Conservation (phyloP, 2,113 vertebrate genomes). For the Cyphomyrus plagiostoma region DNA sequence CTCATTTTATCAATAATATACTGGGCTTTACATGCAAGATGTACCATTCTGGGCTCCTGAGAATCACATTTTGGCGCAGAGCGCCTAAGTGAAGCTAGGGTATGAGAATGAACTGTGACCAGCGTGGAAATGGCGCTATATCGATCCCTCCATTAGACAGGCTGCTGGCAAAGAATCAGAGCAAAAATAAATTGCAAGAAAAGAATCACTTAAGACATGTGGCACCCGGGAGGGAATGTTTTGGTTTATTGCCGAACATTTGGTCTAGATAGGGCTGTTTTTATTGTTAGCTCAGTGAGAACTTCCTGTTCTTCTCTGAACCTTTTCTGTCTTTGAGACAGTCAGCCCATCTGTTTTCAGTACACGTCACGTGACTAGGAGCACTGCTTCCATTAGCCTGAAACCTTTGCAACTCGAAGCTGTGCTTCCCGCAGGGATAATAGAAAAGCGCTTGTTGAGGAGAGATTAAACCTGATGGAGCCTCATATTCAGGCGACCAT, state of each 20-base stretch:
- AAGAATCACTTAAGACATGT: background rate
- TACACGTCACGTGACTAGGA: background rate
- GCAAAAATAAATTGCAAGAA: background rate
- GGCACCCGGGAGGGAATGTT: background rate
- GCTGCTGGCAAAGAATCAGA: background rate
- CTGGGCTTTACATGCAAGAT: background rate
- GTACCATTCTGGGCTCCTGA: background rate
- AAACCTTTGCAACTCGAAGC: background rate
- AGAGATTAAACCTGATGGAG: background rate
- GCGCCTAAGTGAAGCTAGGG: background rate
- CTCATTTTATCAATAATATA: constrained; percentile 1
- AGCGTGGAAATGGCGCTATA: background rate
- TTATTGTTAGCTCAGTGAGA: constrained; percentile 3
- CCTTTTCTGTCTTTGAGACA: background rate
- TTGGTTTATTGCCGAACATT: constrained; percentile 9
- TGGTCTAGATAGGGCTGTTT: background rate
- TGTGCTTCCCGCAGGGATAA: background rate
- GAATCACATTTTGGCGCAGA: background rate
- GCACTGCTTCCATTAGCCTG: background rate
- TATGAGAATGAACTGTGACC: background rate
- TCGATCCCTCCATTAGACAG: background rate
- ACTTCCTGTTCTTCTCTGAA: background rate
- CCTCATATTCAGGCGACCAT: background rate
- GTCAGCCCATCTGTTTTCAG: background rate
- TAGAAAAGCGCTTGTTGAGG: background rate